Evolutionary conservation across 2,797 vertebrate species (phyloP).

Genomic region (Megalops cyprinoides): DNA sequence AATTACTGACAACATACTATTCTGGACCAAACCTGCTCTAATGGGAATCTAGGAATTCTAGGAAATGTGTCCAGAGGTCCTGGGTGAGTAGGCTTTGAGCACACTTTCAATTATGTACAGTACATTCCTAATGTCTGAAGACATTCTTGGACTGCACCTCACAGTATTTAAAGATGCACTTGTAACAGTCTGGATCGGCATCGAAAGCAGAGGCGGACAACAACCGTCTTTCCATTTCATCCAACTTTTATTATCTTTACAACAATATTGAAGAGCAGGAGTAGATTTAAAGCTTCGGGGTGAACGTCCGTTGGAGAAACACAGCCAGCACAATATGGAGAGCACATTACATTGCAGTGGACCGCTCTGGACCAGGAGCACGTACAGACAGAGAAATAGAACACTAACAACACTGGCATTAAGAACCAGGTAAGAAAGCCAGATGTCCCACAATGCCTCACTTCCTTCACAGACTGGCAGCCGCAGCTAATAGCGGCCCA

Average conservation of each 20-base stretch:
- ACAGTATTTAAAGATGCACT: too few relatives aligned
- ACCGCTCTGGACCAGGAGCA: background rate
- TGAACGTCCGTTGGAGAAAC: slow-evolving; percentile 62
- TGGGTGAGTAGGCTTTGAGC: too few relatives aligned
- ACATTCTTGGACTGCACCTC: too few relatives aligned
- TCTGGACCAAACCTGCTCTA: too few relatives aligned
- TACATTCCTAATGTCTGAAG: too few relatives aligned
- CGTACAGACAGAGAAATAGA: background rate
- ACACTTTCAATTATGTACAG: too few relatives aligned
- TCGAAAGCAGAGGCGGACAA: background rate
- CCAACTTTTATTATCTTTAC: slow-evolving; percentile 31
- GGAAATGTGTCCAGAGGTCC: too few relatives aligned
- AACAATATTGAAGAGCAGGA: slow-evolving; percentile 68
- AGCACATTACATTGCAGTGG: background rate
- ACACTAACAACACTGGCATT: background rate
- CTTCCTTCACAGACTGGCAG: background rate
- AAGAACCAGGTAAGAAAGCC: background rate
- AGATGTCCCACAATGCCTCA: background rate
- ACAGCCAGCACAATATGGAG: slow-evolving; percentile 39
- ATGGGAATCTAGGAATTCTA: too few relatives aligned
- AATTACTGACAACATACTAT: too few relatives aligned
- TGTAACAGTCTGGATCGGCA: too few relatives aligned
- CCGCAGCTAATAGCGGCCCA: too few relatives aligned
- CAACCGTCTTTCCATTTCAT: slow-evolving; percentile 11
- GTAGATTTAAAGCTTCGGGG: slow-evolving; percentile 52